Base-by-base conservation (phyloP, 2,888 invertebrate genomes). In the Leucophenga maculata region DNA sequence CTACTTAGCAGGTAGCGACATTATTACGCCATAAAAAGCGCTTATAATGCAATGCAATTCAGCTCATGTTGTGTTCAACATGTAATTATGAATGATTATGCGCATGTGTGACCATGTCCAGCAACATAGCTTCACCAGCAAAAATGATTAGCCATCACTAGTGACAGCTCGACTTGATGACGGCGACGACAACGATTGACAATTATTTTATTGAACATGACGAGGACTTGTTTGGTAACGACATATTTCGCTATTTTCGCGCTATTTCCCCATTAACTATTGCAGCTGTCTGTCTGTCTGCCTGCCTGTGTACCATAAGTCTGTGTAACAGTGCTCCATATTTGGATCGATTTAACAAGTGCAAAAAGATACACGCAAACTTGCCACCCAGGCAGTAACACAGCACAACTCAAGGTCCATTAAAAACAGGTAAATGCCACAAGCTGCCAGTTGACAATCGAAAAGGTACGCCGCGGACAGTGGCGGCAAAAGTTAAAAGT, bases 21-120 rank as follows among this genome's bases (percentile, higher is more conserved):
- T 39, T 39, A 39, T 39, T 11, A 8, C 8, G 39, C 39, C 39
- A 39, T 39, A 39, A 39, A 39, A 11, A 39, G 39, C 11, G 11
- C 8, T 39, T 39, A 39, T 11, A 39, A 39, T 50, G 50, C 50
- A n/a, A 50, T 50, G n/a, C n/a, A n/a, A 18, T 50, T 50, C 16
- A 16, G 50, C 13, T 50, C 16, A 16, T 50, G 50, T 18, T 50
- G 48, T 48, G 46, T 64, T 22, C 62, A 48, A 46, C 20, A 9
- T 39, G 26, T 78, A 79, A 83, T 82, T 79, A 83, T 82, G 82
- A 80, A 83, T 83, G 82, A 80, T 83, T 76, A 80, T 83, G 82
- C 75, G 78, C 77, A 71, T 75, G 73, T 67, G 70, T 68, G 70
- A 73, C 74, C 75, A 74, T 77, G 69, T 55, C 65, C 48, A 18